phyloP scores from a whole-genome alignment of 2,113 vertebrate species.

The Laticauda colubrina region DNA sequence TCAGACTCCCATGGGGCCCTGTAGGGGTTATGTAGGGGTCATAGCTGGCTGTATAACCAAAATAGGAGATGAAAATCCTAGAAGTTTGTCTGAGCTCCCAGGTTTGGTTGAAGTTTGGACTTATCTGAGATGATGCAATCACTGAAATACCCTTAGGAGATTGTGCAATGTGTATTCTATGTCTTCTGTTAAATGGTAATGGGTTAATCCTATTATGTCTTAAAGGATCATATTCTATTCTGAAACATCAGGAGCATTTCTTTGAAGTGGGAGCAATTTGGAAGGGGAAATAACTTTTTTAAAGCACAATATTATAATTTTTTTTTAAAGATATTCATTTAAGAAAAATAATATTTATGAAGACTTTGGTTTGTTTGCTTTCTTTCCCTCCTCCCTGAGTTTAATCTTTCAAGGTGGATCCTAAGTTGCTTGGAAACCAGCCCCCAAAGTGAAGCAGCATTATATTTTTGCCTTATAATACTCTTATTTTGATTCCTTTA shows the following conservation, averaged over 20 bases:
- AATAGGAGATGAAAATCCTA: too few species aligned
- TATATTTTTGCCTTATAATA: constrained; percentile 25
- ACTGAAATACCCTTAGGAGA: too few species aligned
- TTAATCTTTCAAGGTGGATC: background rate
- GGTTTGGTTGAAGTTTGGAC: too few species aligned
- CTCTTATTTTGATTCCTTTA: constrained; percentile 39
- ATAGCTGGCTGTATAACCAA: too few species aligned
- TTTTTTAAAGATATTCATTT: background rate
- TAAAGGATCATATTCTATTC: too few species aligned
- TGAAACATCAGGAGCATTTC: background rate
- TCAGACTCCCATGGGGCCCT: too few species aligned
- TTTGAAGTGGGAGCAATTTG: background rate
- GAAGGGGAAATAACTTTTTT: background rate
- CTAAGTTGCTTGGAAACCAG: background rate
- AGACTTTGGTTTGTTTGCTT: background rate
- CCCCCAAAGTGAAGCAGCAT: constrained; percentile 22
- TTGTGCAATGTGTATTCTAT: too few species aligned
- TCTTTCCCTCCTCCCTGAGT: background rate
- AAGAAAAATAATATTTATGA: background rate
- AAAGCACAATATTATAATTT: background rate
- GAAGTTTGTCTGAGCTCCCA: too few species aligned
- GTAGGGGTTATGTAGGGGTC: too few species aligned
- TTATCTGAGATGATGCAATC: too few species aligned
- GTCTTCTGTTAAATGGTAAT: too few species aligned
- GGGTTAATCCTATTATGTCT: too few species aligned